These are phyloP conservation scores for Pangasius krempfi DNA, from an alignment of 2,797 vertebrate species.

Conservation along the genomic window DNA sequence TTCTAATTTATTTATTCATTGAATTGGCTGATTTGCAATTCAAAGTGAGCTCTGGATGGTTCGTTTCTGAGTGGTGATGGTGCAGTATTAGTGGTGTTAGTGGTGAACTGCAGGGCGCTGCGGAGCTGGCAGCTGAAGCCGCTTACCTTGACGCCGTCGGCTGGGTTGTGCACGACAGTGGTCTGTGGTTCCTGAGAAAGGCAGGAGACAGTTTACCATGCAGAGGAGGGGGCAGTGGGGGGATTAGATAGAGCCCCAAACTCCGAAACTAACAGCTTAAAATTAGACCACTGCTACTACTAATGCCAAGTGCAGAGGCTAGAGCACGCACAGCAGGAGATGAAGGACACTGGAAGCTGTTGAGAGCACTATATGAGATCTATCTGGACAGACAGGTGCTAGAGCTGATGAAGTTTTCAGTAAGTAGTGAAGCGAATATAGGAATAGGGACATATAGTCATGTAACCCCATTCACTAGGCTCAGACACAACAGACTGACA, in stretches of 20 bases:
- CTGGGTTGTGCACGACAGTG: slow-evolving; percentile 98
- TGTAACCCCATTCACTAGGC: slow-evolving; percentile 39
- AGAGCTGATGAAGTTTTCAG: not conserved
- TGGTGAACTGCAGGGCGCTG: slow-evolving; percentile 38
- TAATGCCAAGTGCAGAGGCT: slow-evolving; percentile 51
- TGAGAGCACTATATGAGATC: slow-evolving; percentile 1
- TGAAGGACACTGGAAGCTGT: slow-evolving; percentile 33
- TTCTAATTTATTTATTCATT: not conserved
- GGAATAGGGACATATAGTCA: slow-evolving; percentile 3
- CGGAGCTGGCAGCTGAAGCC: slow-evolving; percentile 50
- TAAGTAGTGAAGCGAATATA: slow-evolving; percentile 16
- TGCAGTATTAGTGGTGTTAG: slow-evolving; percentile 44
- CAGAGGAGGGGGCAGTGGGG: slow-evolving; percentile 62
- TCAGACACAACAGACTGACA: slow-evolving; percentile 39
- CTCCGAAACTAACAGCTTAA: slow-evolving; percentile 55
- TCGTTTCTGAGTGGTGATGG: slow-evolving; percentile 47
- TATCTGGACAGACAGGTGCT: slow-evolving; percentile 1
- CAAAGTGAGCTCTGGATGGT: slow-evolving; percentile 6
- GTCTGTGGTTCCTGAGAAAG: slow-evolving; percentile 96
- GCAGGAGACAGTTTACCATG: slow-evolving; percentile 84
- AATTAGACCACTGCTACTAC: slow-evolving; percentile 16
- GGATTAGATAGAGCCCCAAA: slow-evolving; percentile 39
- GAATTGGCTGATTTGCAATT: slow-evolving; percentile 41
- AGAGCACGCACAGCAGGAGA: slow-evolving; percentile 49
- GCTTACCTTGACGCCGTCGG: slow-evolving; percentile 97